Conservation (phyloP, 2,888 invertebrate genomes). For the Tipula lateralis region DNA sequence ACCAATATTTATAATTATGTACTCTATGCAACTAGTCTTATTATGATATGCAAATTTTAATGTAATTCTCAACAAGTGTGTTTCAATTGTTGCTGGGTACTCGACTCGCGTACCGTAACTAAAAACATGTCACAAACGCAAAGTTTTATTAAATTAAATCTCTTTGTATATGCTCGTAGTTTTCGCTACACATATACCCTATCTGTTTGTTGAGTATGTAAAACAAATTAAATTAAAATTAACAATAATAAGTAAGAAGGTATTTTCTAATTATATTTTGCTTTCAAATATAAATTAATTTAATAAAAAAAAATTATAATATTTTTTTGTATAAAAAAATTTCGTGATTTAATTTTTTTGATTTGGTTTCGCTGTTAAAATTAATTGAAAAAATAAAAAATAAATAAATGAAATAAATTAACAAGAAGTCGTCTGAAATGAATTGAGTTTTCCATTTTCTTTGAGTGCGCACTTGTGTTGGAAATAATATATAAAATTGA, state of each 20-base stretch:
- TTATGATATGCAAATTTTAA: too few species aligned
- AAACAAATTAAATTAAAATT: background rate
- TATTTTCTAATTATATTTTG: background rate
- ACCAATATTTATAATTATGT: too few species aligned
- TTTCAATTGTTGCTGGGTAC: too few species aligned
- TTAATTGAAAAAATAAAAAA: background rate
- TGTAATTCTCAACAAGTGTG: too few species aligned
- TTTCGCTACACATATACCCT: background rate
- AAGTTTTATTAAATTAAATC: background rate
- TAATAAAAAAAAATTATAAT: background rate
- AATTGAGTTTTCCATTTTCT: slow-evolving; percentile 19
- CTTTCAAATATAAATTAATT: background rate
- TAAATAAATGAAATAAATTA: background rate
- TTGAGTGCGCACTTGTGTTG: background rate
- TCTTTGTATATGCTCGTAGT: background rate
- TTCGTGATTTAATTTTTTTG: background rate
- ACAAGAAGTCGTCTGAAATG: background rate
- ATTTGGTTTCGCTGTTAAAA: background rate
- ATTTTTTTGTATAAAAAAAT: background rate
- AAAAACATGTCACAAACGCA: background rate
- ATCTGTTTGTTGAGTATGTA: background rate
- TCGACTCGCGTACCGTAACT: background rate
- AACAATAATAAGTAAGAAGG: background rate
- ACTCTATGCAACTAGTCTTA: too few species aligned
- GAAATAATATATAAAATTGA: background rate